Percentiles rank a stretch among this genome's conserved stretches.
Conservation (phyloP, 1,140 invertebrate genomes). For the Solenopsis invicta region DNA sequence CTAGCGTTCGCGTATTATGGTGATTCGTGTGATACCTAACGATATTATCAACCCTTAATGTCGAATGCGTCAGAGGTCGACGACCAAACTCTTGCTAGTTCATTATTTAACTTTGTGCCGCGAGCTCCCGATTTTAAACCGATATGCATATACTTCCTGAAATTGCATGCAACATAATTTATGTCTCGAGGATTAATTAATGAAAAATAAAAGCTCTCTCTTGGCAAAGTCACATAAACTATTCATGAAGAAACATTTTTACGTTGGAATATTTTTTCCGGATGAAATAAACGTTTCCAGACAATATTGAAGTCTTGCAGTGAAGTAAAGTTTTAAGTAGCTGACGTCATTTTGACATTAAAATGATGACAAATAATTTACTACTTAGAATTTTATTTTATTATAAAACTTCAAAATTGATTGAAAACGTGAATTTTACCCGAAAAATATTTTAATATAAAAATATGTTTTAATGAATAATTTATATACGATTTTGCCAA, state of each 20-base stretch:
- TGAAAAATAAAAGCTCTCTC: not conserved
- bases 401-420: too few relatives aligned
- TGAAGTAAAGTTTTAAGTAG: not conserved
- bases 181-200: not conserved
- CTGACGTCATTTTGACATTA: too few relatives aligned
- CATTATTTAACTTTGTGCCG: slow-evolving; percentile 33
- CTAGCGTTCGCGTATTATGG: slow-evolving; percentile 69
- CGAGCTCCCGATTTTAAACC: slow-evolving; percentile 36
- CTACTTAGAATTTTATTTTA: too few relatives aligned
- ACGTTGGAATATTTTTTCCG: not conserved
- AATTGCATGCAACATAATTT: slow-evolving; percentile 20
- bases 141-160: slow-evolving; percentile 20
- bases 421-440: too few relatives aligned
- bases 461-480: too few relatives aligned
- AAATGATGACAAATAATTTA: too few relatives aligned
- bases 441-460: too few relatives aligned
- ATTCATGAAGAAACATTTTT: not conserved
- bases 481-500: too few relatives aligned
- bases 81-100: slow-evolving; percentile 61
- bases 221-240: not conserved
- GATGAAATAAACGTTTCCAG: not conserved
- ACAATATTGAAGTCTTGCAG: not conserved
- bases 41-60: slow-evolving; percentile 75
- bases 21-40: slow-evolving; percentile 64
- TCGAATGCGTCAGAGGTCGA: slow-evolving; percentile 62